Conservation (phyloP, 2,113 vertebrate species). For the Alethe castanea region DNA sequence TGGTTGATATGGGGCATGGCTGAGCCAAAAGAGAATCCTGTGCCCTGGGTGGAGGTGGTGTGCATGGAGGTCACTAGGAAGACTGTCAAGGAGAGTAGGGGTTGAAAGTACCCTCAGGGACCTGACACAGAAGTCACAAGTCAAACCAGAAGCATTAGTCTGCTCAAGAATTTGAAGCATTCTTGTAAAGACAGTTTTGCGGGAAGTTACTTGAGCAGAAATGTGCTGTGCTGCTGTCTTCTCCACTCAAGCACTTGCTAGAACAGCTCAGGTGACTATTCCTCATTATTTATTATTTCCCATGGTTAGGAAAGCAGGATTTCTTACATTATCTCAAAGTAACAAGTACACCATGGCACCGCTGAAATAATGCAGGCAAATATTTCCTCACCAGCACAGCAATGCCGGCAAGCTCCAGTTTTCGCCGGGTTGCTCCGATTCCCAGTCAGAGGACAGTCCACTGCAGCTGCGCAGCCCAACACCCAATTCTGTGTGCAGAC, state of each 20-base stretch:
- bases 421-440: background rate
- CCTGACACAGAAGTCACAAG: background rate
- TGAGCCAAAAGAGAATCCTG: background rate
- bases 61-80: background rate
- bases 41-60: background rate
- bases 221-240: accelerated
- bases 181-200: background rate
- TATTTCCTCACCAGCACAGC: background rate
- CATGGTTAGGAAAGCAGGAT: background rate
- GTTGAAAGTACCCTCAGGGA: background rate
- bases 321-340: background rate
- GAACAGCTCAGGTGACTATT: background rate
- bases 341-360: accelerated
- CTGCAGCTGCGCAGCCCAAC: background rate
- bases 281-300: background rate
- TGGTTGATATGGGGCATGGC: background rate
- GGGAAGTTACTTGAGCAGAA: background rate
- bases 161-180: background rate
- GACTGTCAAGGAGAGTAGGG: accelerated
- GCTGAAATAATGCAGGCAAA: background rate
- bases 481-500: background rate
- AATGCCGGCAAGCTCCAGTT: background rate
- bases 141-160: background rate
- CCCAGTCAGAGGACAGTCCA: background rate
- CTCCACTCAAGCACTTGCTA: background rate